A percentile compares a stretch with the other conserved stretches of the same genome.
Evolutionary conservation across 2,797 vertebrate species (phyloP).

Genomic region (Urocyon cinereoargenteus): DNA sequence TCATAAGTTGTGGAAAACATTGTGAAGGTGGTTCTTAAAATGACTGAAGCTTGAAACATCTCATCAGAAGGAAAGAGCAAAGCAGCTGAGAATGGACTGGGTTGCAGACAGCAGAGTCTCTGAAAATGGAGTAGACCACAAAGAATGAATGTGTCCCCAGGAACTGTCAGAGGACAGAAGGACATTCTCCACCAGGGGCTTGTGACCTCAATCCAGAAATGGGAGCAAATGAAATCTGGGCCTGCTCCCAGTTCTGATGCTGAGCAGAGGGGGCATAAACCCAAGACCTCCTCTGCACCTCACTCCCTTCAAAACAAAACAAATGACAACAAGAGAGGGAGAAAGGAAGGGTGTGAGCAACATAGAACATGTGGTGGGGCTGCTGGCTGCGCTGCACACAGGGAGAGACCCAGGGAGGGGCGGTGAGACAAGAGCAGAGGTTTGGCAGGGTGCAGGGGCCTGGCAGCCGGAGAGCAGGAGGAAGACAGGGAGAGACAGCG

Average conservation of each 20-base stretch:
- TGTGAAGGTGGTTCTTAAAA: not conserved
- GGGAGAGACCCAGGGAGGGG: not conserved
- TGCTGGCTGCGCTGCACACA: not conserved
- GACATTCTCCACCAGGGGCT: not conserved
- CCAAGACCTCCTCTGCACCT: not conserved
- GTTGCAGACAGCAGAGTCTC: not conserved
- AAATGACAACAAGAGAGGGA: not conserved
- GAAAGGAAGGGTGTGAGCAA: not conserved
- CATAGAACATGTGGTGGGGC: constrained; percentile 17
- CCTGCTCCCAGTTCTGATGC: not conserved
- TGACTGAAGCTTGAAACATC: not conserved
- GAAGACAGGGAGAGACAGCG: not conserved
- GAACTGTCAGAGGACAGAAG: not conserved
- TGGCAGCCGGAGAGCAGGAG: not conserved
- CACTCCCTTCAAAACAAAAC: constrained; percentile 41
- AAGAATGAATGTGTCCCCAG: not conserved
- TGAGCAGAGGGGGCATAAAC: not conserved
- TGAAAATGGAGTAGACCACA: not conserved
- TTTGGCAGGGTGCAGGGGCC: not conserved
- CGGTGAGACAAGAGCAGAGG: not conserved
- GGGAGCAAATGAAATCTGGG: not conserved
- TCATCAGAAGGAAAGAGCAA: not conserved
- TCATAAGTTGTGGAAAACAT: not conserved
- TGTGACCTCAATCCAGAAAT: not conserved
- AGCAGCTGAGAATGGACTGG: not conserved